phyloP scores from a whole-genome alignment of 2,113 vertebrate genomes.

The Corydoras maculifer region DNA sequence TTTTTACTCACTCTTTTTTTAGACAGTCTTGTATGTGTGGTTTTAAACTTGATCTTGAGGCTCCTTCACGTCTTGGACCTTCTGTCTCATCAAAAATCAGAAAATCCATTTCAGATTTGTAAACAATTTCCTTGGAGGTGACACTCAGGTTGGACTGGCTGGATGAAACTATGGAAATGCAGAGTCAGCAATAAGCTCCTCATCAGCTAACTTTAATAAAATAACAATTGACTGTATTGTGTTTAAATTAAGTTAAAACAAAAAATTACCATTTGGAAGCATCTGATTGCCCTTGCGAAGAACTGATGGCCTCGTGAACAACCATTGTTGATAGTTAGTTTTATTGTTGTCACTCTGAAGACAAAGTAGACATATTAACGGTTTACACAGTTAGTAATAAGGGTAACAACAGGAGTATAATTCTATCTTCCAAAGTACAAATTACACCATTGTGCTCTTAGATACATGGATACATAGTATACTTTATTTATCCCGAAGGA shows the following conservation, averaged over 20 bases:
- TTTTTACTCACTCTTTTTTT: constrained; percentile 24
- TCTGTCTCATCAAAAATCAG: constrained; percentile 2
- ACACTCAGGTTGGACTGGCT: constrained; percentile 4
- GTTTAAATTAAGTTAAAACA: background rate
- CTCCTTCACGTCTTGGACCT: background rate
- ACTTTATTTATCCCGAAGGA: too few species aligned
- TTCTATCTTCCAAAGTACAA: too few species aligned
- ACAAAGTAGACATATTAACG: constrained; percentile 10
- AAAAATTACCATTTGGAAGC: constrained; percentile 36
- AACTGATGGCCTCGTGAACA: constrained; percentile 47
- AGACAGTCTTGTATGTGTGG: constrained; percentile 3
- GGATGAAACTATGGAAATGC: constrained; percentile 14
- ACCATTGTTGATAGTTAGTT: constrained; percentile 35
- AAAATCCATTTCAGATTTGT: constrained; percentile 32
- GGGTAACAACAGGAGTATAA: background rate
- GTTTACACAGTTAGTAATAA: background rate
- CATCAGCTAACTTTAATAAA: background rate
- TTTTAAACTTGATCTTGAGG: constrained; percentile 8
- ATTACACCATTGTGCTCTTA: too few species aligned
- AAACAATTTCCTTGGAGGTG: constrained; percentile 5
- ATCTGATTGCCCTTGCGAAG: constrained; percentile 43
- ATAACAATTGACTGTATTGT: background rate
- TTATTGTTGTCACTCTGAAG: constrained; percentile 37
- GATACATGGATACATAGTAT: too few species aligned
- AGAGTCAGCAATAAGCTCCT: background rate